These are phyloP conservation scores for Discoglossus pictus DNA, from an alignment of 2,797 vertebrate species.

Conservation along the genomic window DNA sequence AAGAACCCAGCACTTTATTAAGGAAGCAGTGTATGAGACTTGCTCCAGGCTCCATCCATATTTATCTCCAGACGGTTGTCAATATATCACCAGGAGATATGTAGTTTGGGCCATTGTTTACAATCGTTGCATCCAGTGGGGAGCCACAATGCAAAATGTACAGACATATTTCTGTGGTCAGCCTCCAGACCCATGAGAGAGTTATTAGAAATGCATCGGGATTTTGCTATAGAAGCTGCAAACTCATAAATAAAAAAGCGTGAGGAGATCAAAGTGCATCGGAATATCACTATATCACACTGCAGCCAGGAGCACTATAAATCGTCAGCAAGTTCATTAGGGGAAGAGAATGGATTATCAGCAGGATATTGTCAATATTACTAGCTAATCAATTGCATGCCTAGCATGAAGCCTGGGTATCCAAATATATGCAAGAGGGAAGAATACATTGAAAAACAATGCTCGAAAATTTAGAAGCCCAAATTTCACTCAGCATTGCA, in stretches of 20 bases:
- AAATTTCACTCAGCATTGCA: too few species aligned
- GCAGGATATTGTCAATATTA: slow-evolving; percentile 1
- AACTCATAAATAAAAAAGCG: not conserved
- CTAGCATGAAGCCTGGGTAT: too few species aligned
- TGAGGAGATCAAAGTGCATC: not conserved
- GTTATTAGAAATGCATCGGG: not conserved
- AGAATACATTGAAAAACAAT: too few species aligned
- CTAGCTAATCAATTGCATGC: slow-evolving; percentile 5
- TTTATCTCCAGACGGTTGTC: not conserved
- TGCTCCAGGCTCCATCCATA: too few species aligned
- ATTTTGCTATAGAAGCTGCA: not conserved
- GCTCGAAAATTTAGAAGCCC: too few species aligned
- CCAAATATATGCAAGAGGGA: too few species aligned
- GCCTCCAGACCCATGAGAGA: not conserved
- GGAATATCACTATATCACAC: slow-evolving; percentile 9
- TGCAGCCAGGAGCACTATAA: not conserved
- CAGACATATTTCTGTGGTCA: not conserved
- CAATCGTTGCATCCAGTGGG: not conserved
- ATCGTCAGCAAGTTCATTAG: not conserved
- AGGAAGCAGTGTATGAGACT: too few species aligned
- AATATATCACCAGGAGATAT: not conserved
- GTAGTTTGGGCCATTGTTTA: not conserved
- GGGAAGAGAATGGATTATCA: not conserved
- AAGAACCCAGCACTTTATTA: too few species aligned
- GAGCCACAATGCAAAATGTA: not conserved